A percentile compares a stretch with the other conserved stretches of the same genome.
Evolutionary conservation across 2,888 invertebrate species (phyloP).

Genomic region (Harpalus rufipes): DNA sequence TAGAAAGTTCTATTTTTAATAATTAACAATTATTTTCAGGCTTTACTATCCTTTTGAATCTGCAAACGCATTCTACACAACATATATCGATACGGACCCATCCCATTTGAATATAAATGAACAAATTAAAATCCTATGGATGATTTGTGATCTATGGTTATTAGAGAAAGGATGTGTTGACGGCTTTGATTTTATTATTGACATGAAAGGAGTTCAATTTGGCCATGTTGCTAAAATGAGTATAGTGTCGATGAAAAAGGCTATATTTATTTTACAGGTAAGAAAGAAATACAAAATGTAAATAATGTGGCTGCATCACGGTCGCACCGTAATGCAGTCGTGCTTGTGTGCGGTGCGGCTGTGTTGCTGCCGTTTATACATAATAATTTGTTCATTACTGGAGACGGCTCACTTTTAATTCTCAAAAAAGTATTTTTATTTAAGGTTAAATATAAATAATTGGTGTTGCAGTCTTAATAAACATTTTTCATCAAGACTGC

Average conservation of each 20-base stretch:
- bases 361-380: too few species aligned
- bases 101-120: slow-evolving; percentile 80
- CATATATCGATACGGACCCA: slow-evolving; percentile 79
- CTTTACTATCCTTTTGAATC: slow-evolving; percentile 11
- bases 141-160: slow-evolving; percentile 82
- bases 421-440: background rate
- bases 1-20: too few species aligned
- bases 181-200: slow-evolving; percentile 82
- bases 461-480: too few species aligned
- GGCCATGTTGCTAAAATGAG: slow-evolving; percentile 83
- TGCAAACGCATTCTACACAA: background rate
- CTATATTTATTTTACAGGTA: slow-evolving; percentile 84
- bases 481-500: too few species aligned
- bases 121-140: slow-evolving; percentile 79
- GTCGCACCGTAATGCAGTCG: too few species aligned
- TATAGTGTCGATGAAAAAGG: slow-evolving; percentile 83
- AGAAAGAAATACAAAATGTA: background rate
- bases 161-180: slow-evolving; percentile 78
- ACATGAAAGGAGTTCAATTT: slow-evolving; percentile 81
- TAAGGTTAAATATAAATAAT: too few species aligned
- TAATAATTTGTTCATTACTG: too few species aligned
- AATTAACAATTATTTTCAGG: slow-evolving; percentile 1
- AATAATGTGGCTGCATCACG: background rate
- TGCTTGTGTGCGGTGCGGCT: too few species aligned
- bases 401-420: too few species aligned